Conservation (phyloP, 2,797 vertebrate genomes). For the Fistularia tabacaria region DNA sequence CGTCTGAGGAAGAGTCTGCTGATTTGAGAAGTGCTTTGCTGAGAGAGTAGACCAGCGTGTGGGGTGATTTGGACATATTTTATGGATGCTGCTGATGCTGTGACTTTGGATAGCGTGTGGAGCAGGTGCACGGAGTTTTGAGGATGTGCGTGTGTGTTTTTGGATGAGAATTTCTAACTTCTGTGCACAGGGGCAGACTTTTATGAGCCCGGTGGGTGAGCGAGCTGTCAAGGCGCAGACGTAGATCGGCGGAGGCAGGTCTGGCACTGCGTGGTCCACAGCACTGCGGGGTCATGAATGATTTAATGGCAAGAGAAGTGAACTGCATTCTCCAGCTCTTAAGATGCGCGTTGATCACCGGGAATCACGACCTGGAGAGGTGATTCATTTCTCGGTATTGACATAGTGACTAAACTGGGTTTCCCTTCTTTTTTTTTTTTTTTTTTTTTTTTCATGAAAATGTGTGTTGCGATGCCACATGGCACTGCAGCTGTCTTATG, state of each 20-base stretch:
- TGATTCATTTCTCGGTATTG: slow-evolving; percentile 36
- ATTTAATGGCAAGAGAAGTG: slow-evolving; percentile 64
- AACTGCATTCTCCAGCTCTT: slow-evolving; percentile 40
- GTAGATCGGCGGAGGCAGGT: slow-evolving; percentile 54
- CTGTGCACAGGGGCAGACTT: slow-evolving; percentile 36
- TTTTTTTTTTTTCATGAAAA: slow-evolving; percentile 22
- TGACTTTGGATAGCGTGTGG: slow-evolving; percentile 4
- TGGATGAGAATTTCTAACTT: slow-evolving; percentile 39
- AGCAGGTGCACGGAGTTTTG: slow-evolving; percentile 24
- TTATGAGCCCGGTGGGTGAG: slow-evolving; percentile 24
- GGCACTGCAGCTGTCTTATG: too few species aligned
- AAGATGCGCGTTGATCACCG: slow-evolving; percentile 20
- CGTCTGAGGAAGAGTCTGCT: slow-evolving; percentile 1
- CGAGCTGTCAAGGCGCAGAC: slow-evolving; percentile 38
- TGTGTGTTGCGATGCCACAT: slow-evolving; percentile 5
- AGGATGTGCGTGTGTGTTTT: slow-evolving; percentile 23
- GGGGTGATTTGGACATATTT: slow-evolving; percentile 19
- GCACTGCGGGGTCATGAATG: slow-evolving; percentile 67
- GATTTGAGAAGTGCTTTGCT: slow-evolving; percentile 11
- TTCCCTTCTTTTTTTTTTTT: slow-evolving; percentile 29
- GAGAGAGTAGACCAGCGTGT: slow-evolving; percentile 4
- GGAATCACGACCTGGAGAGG: slow-evolving; percentile 24
- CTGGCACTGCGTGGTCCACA: slow-evolving; percentile 50
- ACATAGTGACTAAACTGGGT: slow-evolving; percentile 25
- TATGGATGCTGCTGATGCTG: slow-evolving; percentile 21